Base-by-base conservation (phyloP, 2,113 vertebrate species). In the Maccullochella peelii region DNA sequence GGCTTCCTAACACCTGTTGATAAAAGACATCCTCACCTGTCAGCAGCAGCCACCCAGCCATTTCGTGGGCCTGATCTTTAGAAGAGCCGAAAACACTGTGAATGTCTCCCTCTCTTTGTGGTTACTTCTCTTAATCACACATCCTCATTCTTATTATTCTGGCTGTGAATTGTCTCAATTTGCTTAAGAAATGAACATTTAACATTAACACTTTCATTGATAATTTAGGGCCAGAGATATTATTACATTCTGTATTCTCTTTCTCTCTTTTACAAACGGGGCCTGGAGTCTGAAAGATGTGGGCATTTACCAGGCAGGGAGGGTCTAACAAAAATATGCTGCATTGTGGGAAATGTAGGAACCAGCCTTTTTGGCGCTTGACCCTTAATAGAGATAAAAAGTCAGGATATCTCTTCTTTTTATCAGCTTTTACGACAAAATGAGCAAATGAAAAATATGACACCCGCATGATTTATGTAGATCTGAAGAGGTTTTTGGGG, bases 1-100 rank as follows among this genome's bases (percentile, higher is more conserved):
- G 87, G 88, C 91, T 94, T 95, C 93, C 94, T 93, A 85, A 91
- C 94, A 95, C 95, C 95, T 96, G 95, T 92, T 95, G 95, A 96
- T 94, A 92, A 95, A 93, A 94, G 86, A 92, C 93, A 89, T 95
- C 94, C 92, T 94, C 88, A 85, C 90, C 92, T 95, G 93, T 96
- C 95, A 94, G 87, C 94, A 78, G 80, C 78, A 84, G 84, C 79
- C 89, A 89, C 88, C 72, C 86, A 80, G 78, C 49, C 80, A 80
- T 80, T 80, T 86, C 15, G 11, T 50, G 27, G 23, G 30, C 49
- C 57, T 25, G 63, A 30, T 83, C 78, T 59, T 78, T 8, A 47
- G 42, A 86, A 42, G 80, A 85, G 65, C 63, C 20, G 11, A 72
- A 82, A 77, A 52, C 66, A 84, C 42, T 81, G 20, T 74, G 21